Base-by-base conservation (phyloP, 2,888 invertebrate genomes). In the Prenolepis imparis region DNA sequence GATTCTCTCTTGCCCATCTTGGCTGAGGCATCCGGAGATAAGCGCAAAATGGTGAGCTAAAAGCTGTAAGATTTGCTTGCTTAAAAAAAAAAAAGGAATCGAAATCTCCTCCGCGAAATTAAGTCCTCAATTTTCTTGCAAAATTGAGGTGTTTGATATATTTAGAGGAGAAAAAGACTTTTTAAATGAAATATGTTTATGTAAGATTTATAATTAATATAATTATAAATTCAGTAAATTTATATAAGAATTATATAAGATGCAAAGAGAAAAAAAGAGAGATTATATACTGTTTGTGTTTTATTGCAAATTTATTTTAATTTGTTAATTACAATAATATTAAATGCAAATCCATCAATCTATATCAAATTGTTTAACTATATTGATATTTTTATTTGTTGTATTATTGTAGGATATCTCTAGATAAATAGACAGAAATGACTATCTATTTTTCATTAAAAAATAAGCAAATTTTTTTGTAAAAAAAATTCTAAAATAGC, bases 111-210 rank as follows among this genome's bases (percentile, higher is more conserved):
- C 44, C 21, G 63, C 21, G 15, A 64, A 74, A 74, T 63, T 48
- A 74, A 74, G 32, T 41, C 15, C 74, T 63, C 63, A 64, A 72
- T 72, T 64, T 64, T 44, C 61, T 21, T 12, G 24, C 24, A 18
- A 36, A 9, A 72, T 21, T 63, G 15, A 64, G 44, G 15, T 21
- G 24, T 64, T n/a, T 5, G 15, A 32, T 12, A 32, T 32, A 64
- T 2, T 74, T 44, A n/a, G n/a, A 1, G 32, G 1, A 18, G 41
- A 73, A 21, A 48, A 48, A 48, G 48, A 48, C 44, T 64, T 48
- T 44, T 64, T 44, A 74, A 74, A 63, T 63, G 21, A 61, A 61
- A 73, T 39, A 4, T n/a, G n/a, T 28, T 28, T 28, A 28, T 3
- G 3, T 28, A 28, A 28, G 28, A 28, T 28, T 28, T 28, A n/a